Base-by-base conservation (phyloP, 1,140 invertebrate species). In the Tenebrio molitor region DNA sequence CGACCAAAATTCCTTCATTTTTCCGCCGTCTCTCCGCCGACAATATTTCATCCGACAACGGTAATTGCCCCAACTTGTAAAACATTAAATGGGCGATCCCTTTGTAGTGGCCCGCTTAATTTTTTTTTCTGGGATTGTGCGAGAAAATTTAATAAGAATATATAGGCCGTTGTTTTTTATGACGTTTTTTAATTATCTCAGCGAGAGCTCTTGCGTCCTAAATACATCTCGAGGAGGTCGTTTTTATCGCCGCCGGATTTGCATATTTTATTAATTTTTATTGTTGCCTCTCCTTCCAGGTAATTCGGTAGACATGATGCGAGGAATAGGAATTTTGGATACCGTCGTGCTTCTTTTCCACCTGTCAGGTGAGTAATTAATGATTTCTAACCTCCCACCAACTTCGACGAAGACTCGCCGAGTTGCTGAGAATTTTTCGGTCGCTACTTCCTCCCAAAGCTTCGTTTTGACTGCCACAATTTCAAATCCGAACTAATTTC, bases 181-280 rank as follows among this genome's bases (percentile, higher is more conserved):
- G 21, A n/a, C 8, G 50, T 29, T 58, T 58, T 58, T 58, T 58
- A 58, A 58, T 58, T 58, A 58, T 58, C 46, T 21, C 23, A 6
- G 12, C 10, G 16, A 21, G 23, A 53, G 17, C 46, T 53, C 15
- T 21, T 19, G 8, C 17, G 10, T n/a, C 23, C 12, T 12, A 29
- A 58, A 12, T 58, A 23, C 12, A 41, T 41, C 36, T 41, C 12
- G 4, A 41, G 12, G 3, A 29, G 3, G 3, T 29, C 25, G 3
- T 8, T 29, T 29, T 29, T 29, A 29, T 29, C n/a, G 7, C 17
- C 17, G n/a, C 5, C 8, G 16, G 50, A 58, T 33, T 58, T 58
- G n/a, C 50, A 58, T 58, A 46, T 29, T 58, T 58, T 29, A 1
- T 33, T 58, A 33, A 58, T 58, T 58, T 17, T 25, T 29, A 58